Evolutionary conservation across 2,888 invertebrate genomes (phyloP).

Genomic region (Halictus quadricinctus): DNA sequence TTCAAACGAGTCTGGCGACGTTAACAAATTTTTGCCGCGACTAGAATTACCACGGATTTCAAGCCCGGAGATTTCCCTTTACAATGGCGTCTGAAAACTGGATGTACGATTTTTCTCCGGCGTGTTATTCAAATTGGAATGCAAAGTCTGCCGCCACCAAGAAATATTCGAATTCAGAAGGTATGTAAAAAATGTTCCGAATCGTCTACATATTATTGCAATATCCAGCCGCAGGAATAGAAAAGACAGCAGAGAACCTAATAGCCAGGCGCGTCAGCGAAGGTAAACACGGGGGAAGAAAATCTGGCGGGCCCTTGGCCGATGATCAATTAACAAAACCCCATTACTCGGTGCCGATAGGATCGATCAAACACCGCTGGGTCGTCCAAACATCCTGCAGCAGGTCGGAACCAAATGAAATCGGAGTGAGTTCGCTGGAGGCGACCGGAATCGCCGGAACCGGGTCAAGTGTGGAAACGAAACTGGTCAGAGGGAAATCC

Average conservation of each 20-base stretch:
- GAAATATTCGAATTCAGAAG: too few species aligned
- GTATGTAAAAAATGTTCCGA: too few species aligned
- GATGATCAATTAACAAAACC: constrained; percentile 9
- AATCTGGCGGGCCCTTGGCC: not conserved
- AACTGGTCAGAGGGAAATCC: constrained; percentile 25
- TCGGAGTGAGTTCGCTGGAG: not conserved
- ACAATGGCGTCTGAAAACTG: too few species aligned
- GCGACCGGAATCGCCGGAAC: constrained; percentile 16
- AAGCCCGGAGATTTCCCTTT: too few species aligned
- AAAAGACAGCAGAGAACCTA: not conserved
- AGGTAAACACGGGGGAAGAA: not conserved
- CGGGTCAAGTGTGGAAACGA: constrained; percentile 24
- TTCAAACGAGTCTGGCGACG: too few species aligned
- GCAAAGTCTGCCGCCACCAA: too few species aligned
- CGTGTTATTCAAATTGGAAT: too few species aligned
- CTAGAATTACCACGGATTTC: too few species aligned
- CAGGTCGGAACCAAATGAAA: constrained; percentile 8
- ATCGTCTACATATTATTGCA: not conserved
- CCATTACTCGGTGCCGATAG: not conserved
- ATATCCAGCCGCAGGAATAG: not conserved
- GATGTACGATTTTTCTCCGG: too few species aligned
- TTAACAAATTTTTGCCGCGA: too few species aligned
- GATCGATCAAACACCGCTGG: not conserved
- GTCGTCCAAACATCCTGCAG: constrained; percentile 12
- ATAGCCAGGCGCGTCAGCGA: not conserved